Base-by-base conservation (phyloP, 2,888 invertebrate species). In the Aelia acuminata region DNA sequence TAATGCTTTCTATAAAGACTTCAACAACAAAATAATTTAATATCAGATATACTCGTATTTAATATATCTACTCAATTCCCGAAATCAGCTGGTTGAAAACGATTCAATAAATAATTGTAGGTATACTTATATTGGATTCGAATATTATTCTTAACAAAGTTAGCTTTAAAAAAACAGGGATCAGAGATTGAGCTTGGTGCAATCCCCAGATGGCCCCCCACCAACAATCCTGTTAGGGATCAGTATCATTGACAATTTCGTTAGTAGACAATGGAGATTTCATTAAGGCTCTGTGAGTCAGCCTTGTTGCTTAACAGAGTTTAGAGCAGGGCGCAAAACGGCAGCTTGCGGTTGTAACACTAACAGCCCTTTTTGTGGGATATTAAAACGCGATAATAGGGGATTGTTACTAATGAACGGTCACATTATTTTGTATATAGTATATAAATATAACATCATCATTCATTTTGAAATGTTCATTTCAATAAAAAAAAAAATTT, bases 241-340 rank as follows among this genome's bases (percentile, higher is more conserved):
- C 43, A 80, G 80, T 80, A 80, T 80, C 80, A 47, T 43, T 80
- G 80, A 80, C 80, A 80, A 80, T 80, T 80, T 80, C 80, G 80
- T 80, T 80, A 80, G 80, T 22, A 80, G 80, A 80, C 80, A 80
- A 80, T 80, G 80, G 43, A 80, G 80, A 80, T 80, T 80, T 80
- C 80, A 80, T 80, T 80, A 80, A 80, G 80, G 80, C 80, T 43
- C 11, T 47, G 43, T 80, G 80, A 80, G 43, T 80, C 80, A 80
- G 43, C n/a, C 80, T 80, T 80, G 80, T 13, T 11, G 22, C 43
- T 47, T 80, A 80, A 80, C 43, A n/a, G 75, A 26, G 75, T 75
- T 75, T 75, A 75, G 80, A 1, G 31, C 43, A n/a, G 80, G 80
- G 80, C 43, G 39, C 43, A 22, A 39, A 47, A 43, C 80, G 80